A percentile compares a stretch with the other conserved stretches of the same genome.
Conservation (phyloP, 2,113 vertebrate genomes). For the Notarius quadriscutis region DNA sequence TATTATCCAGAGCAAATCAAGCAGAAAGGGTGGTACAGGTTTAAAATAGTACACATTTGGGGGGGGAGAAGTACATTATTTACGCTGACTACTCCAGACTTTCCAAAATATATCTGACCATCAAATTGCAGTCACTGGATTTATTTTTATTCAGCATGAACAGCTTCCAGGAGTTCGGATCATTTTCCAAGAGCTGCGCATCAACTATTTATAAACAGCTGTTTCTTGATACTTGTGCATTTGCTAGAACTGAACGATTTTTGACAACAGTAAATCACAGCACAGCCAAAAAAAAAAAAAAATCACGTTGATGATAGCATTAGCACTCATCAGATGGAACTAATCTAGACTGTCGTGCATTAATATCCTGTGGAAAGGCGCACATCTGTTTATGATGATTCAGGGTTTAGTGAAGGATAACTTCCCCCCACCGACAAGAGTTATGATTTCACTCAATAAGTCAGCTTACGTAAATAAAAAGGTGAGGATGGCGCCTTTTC, state of each 20-base stretch:
- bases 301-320: background rate
- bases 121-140: background rate
- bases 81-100: slow-evolving; percentile 2
- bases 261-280: background rate
- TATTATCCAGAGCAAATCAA: background rate
- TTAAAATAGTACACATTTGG: background rate
- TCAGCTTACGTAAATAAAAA: background rate
- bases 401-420: background rate
- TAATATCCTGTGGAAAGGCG: slow-evolving; percentile 7
- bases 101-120: slow-evolving; percentile 11
- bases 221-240: background rate
- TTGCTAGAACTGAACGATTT: background rate
- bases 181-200: background rate
- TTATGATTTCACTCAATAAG: background rate
- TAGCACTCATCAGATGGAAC: background rate
- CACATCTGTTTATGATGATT: background rate
- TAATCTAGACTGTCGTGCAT: background rate
- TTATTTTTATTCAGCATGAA: slow-evolving; percentile 10
- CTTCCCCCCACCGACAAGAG: background rate
- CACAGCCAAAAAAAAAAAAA: background rate
- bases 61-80: background rate
- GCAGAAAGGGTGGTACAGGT: background rate
- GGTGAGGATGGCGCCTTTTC: background rate
- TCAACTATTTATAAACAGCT: background rate
- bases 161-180: background rate